Evolutionary conservation across 2,113 vertebrate genomes (phyloP).

Genomic region (Sinocyclocheilus anophthalmus): DNA sequence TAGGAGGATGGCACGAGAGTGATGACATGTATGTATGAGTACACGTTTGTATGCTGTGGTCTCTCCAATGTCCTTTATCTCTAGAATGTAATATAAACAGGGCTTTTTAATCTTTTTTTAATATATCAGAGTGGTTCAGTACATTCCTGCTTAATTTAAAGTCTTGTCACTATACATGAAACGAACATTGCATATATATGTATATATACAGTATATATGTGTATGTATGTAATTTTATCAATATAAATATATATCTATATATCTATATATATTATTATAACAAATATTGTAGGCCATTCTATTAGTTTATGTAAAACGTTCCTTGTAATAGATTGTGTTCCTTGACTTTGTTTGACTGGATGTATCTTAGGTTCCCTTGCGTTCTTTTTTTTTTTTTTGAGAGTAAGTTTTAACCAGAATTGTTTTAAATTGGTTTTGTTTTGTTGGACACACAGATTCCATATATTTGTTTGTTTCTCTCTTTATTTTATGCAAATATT

Average conservation of each 20-base stretch:
- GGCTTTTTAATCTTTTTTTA: slow-evolving; percentile 57
- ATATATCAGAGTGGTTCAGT: slow-evolving; percentile 67
- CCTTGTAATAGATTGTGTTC: slow-evolving; percentile 62
- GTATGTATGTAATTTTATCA: slow-evolving; percentile 23
- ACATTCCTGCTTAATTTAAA: slow-evolving; percentile 82
- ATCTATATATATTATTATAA: slow-evolving; percentile 2
- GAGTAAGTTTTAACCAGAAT: slow-evolving; percentile 4
- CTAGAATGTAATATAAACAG: slow-evolving; percentile 64
- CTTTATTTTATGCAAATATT: slow-evolving; percentile 38
- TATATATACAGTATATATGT: slow-evolving; percentile 2
- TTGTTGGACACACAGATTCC: too few species aligned
- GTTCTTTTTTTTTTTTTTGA: not conserved
- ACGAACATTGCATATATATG: slow-evolving; percentile 65
- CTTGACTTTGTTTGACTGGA: slow-evolving; percentile 53
- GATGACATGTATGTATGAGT: slow-evolving; percentile 34
- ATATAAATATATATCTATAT: too few species aligned
- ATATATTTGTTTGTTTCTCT: too few species aligned
- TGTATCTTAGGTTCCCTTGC: not conserved
- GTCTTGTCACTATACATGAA: slow-evolving; percentile 73
- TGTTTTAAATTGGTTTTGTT: too few species aligned
- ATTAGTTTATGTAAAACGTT: slow-evolving; percentile 66
- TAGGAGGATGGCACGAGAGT: slow-evolving; percentile 44
- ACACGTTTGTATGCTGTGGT: slow-evolving; percentile 44
- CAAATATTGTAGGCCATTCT: slow-evolving; percentile 56
- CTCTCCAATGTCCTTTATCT: slow-evolving; percentile 56